Base-by-base conservation (phyloP, 2,888 invertebrate genomes). In the Dascillus cervinus region DNA sequence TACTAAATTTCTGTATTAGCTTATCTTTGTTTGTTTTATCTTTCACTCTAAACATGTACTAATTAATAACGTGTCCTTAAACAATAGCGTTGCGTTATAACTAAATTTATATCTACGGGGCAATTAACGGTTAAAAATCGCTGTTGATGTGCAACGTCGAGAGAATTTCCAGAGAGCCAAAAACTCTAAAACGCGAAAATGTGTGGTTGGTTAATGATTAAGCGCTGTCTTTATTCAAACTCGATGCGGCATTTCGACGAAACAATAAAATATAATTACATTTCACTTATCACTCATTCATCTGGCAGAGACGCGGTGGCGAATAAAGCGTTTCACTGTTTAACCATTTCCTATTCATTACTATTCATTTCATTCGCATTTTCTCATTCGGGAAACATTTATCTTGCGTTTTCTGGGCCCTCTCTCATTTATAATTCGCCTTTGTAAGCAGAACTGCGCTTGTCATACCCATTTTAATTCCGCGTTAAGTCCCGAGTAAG, bases 241-340 rank as follows among this genome's bases (percentile, higher is more conserved):
- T 52, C 52, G 52, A 52, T 55, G 58, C 57, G 57, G 56, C 56
- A 51, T 56, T 54, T 55, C 54, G 50, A 49, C 52, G 55, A 57
- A 59, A 60, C 61, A 60, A 62, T 62, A 58, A 62, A 60, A 60
- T 55, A 54, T 60, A 62, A 62, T 62, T 62, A 60, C 60, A 49
- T 55, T 59, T 60, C 60, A 60, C 60, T 62, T 62, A 62, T 62
- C 59, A 58, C 56, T 62, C 60, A 60, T 57, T 62, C 58, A 59
- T 61, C 58, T 60, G 57, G 49, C 53, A 45, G 43, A 39, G 49
- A 39, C 46, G 46, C 50, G 50, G 53, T 51, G 52, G 53, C 55
- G 56, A 56, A 59, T 58, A 58, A 59, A 59, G 58, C 57, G 47
- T 57, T 58, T 51, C 59, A 55, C 53, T 59, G 59, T 60, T 61